Evolutionary conservation across 2,797 vertebrate genomes (phyloP).

Genomic region (Poecilia velifera): DNA sequence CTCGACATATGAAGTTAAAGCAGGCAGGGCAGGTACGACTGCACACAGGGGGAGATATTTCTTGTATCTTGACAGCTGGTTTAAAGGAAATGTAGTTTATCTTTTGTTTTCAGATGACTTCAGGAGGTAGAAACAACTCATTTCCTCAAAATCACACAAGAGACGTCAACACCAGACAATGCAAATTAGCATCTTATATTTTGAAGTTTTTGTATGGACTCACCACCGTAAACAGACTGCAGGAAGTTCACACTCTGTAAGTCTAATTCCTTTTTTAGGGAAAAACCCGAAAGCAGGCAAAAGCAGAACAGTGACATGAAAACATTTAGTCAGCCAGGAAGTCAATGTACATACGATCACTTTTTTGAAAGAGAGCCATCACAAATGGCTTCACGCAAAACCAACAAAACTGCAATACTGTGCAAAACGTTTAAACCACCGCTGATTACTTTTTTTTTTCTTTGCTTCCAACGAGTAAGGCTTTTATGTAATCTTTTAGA

Average conservation of each 20-base stretch:
- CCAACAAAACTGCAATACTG: neutral
- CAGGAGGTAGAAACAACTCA: neutral
- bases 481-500: neutral
- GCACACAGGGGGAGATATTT: conserved; percentile 23
- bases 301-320: neutral
- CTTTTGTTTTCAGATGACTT: conserved; percentile 35
- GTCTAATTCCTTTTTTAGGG: neutral
- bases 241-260: neutral
- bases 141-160: neutral
- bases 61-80: neutral
- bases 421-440: neutral
- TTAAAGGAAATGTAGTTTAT: neutral
- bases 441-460: neutral
- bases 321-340: neutral
- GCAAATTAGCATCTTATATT: neutral
- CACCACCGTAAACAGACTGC: neutral
- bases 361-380: neutral
- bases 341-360: neutral
- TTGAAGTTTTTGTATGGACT: neutral
- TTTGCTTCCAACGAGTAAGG: neutral
- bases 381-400: neutral
- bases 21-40: neutral
- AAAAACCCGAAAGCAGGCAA: neutral
- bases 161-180: neutral
- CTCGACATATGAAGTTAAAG: neutral